Base-by-base conservation (phyloP, 2,113 vertebrate species). In the Xiphorhynchus elegans region DNA sequence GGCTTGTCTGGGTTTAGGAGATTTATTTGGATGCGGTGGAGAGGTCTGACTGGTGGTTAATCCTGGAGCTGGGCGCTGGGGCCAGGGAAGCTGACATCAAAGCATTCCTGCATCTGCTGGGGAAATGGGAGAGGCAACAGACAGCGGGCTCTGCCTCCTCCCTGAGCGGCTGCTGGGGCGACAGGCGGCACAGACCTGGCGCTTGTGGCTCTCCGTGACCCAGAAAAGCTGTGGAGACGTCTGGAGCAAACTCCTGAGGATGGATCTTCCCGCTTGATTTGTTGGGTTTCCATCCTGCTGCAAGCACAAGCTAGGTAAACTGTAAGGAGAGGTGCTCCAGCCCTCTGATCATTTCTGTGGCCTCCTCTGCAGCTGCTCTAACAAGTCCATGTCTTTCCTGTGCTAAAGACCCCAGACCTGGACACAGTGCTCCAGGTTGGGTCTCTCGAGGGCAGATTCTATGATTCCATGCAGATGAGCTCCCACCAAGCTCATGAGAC, bases 71-170 rank as follows among this genome's bases (percentile, higher is more conserved):
- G 73, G 72, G 49, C 1, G 21, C 70, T 75, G 3, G 59, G 66
- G 66, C 68, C 6, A 4, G 68, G 29, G 44, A 49, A 92, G 18
- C 1, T 1, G 74, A 93, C 64, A 92, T 87, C 92, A 94, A 96
- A 95, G 93, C 92, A 90, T 93, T 94, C 88, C 73, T 92, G 56
- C 24, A 87, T 80, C 90, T 89, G 56, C 88, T 69, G 46, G 83
- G 64, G 68, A 90, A 90, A 69, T 9, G 47, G 81, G 64, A 93
- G 58, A 89, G 40, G 90, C 3, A 0, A 62, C 93, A 91, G 73
- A 70, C 35, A 13, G 68, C 0, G 2, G 75, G 75, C 69, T 53
- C 63, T 90, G 78, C 33, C 84, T 90, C 75, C 44, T 88, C 72
- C 67, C 73, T 2, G 40, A 0, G 0, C 0, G 6, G 77, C 84